Conservation (phyloP, 1,140 invertebrate species). For the Ylistrum balloti region DNA sequence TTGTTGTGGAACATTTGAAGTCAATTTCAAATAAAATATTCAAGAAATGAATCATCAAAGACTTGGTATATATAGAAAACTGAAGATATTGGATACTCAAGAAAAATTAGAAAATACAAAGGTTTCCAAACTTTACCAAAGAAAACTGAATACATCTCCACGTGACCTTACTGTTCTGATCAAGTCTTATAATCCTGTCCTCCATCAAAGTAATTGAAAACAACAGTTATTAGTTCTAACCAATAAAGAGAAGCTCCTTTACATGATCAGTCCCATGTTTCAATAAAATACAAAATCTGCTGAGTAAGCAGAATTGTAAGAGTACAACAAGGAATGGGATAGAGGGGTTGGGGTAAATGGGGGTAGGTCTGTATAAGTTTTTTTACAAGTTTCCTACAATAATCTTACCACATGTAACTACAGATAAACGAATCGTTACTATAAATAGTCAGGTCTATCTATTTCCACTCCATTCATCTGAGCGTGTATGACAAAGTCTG, state of each 20-base stretch:
- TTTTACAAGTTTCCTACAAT: not conserved
- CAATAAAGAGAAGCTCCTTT: too few relatives aligned
- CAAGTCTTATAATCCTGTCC: not conserved
- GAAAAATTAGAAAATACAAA: not conserved
- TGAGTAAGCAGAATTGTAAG: too few relatives aligned
- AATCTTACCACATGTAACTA: slow-evolving; percentile 18
- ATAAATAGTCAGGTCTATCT: not conserved
- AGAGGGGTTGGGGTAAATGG: not conserved
- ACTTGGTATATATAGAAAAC: not conserved
- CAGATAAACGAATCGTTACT: slow-evolving; percentile 28
- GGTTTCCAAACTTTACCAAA: not conserved
- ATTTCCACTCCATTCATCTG: slow-evolving; percentile 30
- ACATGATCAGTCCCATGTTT: too few relatives aligned
- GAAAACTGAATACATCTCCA: too few relatives aligned
- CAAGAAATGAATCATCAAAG: not conserved
- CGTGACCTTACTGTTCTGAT: too few relatives aligned
- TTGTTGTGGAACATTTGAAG: slow-evolving; percentile 10
- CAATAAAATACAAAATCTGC: too few relatives aligned
- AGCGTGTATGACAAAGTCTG: slow-evolving; percentile 18
- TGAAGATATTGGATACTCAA: not conserved
- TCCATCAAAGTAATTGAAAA: not conserved
- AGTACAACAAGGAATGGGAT: too few relatives aligned
- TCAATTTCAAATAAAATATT: not conserved
- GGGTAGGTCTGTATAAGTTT: not conserved
- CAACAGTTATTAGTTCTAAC: too few relatives aligned